Base-by-base conservation (phyloP, 2,888 invertebrate genomes). In the Ennomos quercinarius region DNA sequence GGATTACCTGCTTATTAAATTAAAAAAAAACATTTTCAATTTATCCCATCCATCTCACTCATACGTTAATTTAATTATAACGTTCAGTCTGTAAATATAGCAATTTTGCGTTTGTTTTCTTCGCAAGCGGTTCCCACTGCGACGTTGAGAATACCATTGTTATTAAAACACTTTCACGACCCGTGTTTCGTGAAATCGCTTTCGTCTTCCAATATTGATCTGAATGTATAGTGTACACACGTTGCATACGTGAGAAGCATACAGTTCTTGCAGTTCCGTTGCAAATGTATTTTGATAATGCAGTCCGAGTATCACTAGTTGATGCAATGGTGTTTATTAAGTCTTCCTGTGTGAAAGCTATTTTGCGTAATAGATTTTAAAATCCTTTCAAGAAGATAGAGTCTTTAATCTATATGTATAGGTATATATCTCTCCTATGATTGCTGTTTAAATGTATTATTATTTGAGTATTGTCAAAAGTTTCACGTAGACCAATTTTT, bases 201-300 rank as follows among this genome's bases (percentile, higher is more conserved):
- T 66, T 68, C 68, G 57, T 65, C 66, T 70, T 63, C 61, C 63
- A 66, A 66, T 67, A 67, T 65, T 55, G 66, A 63, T 59, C 45
- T 41, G 38, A 13, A 43, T 17, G 37, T 42, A 27, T 10, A 46
- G n/a, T 8, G 43, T 44, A 40, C 27, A 43, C 10, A 49, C 56
- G 44, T 49, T n/a, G 11, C 38, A 13, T 47, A 52, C 57, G 57
- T 58, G 57, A 40, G 39, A 36, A 37, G 39, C 40, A 13, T 57
- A 38, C 41, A 1, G 27, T n/a, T 35, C 11, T 40, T 27, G 35
- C n/a, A 8, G 49, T 45, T 12, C 46, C 13, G 35, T 35, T 38
- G 41, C 41, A 41, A 50, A 50, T 50, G 44, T 41, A 57, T 57
- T 41, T 57, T 42, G 57, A 51, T 51, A 57, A 40, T 46, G 57